phyloP scores from a whole-genome alignment of 2,113 vertebrate genomes.

The Potamarius usumacintae region DNA sequence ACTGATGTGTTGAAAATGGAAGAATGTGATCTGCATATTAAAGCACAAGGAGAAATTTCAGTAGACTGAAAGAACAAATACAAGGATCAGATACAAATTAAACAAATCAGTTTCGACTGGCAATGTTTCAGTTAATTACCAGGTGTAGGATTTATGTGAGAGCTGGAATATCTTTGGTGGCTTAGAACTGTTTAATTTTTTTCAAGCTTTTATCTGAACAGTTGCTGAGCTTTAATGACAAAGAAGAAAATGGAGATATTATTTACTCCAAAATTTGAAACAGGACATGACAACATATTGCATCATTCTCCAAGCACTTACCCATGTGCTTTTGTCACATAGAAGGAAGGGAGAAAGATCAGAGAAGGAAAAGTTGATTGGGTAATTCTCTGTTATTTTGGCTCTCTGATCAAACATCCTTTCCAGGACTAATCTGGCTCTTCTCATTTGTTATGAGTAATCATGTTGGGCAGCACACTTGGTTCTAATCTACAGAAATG shows the following conservation, averaged over 20 bases:
- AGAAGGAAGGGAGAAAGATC: not conserved
- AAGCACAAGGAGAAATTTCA: not conserved
- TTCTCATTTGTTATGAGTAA: not conserved
- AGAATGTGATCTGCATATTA: not conserved
- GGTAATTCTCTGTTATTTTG: not conserved
- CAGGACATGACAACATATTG: not conserved
- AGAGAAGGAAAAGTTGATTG: not conserved
- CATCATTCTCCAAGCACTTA: not conserved
- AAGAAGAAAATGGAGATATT: not conserved
- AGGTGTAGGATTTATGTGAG: not conserved
- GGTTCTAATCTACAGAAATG: not conserved
- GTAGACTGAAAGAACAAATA: not conserved
- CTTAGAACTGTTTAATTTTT: not conserved
- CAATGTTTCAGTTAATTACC: not conserved
- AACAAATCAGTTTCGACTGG: not conserved
- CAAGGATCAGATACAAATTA: not conserved
- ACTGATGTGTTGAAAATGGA: not conserved
- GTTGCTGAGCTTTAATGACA: not conserved
- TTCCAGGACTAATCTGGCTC: slow-evolving; percentile 3
- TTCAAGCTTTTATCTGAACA: not conserved
- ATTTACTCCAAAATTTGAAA: not conserved
- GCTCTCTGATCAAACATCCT: not conserved
- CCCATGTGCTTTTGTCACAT: not conserved
- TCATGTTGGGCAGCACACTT: not conserved
- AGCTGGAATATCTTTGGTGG: not conserved